Evolutionary conservation across 2,888 invertebrate genomes (phyloP).

Genomic region (Serrognathus titanus): DNA sequence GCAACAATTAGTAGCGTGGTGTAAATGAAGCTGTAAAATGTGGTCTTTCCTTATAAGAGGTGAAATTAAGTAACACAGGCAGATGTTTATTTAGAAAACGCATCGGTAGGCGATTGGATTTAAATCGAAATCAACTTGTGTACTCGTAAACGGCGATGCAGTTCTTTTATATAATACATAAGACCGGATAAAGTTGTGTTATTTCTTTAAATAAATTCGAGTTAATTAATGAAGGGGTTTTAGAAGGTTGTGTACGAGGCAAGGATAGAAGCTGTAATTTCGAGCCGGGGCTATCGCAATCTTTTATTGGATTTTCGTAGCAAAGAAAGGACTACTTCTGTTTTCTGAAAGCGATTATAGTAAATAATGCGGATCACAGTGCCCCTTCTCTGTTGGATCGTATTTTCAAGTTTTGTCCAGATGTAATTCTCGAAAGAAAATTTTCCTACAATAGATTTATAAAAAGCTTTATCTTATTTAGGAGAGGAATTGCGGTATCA

Average conservation of each 20-base stretch:
- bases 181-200: not conserved
- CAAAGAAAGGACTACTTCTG: slow-evolving; percentile 10
- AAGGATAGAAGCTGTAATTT: not conserved
- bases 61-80: slow-evolving; percentile 9
- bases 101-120: slow-evolving; percentile 3
- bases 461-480: slow-evolving; percentile 18
- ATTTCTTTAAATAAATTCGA: slow-evolving; percentile 10
- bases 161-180: too few species aligned
- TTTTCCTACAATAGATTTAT: slow-evolving; percentile 7
- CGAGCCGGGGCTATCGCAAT: slow-evolving; percentile 7
- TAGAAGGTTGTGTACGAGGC: not conserved
- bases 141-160: too few species aligned
- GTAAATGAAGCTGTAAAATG: too few species aligned
- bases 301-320: slow-evolving; percentile 19
- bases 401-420: not conserved
- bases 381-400: not conserved
- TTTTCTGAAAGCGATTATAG: slow-evolving; percentile 20
- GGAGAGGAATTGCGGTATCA: slow-evolving; percentile 13
- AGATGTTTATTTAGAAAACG: slow-evolving; percentile 13
- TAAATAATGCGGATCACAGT: slow-evolving; percentile 22
- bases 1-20: too few species aligned
- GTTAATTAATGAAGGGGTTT: slow-evolving; percentile 16
- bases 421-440: slow-evolving; percentile 15
- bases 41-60: slow-evolving; percentile 12
- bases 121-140: not conserved